Base-by-base conservation (phyloP, 2,888 invertebrate species). In the Drosophila koepferae region DNA sequence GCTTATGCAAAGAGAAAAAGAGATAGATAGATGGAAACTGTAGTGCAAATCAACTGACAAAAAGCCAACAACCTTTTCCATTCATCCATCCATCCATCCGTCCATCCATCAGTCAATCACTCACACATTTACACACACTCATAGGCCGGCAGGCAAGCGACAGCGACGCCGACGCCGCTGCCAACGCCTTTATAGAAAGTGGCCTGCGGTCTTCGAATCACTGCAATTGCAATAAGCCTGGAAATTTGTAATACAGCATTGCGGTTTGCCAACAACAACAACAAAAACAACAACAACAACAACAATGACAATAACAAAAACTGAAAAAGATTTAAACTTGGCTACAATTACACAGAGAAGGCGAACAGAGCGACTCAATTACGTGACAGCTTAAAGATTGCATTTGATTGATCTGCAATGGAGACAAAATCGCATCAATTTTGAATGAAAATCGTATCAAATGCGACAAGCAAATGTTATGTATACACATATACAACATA, bases 161-260 rank as follows among this genome's bases (percentile, higher is more conserved):
- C 79, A 72, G n/a, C n/a, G n/a, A n/a, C n/a, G n/a, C n/a, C n/a
- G n/a, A n/a, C n/a, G n/a, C n/a, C n/a, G n/a, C n/a, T n/a, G n/a
- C n/a, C n/a, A n/a, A 86, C 78, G 86, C 87, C 85, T 75, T 55
- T 60, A 51, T 89, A 89, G 85, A 85, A 85, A 85, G 85, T 86
- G 67, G 80, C 76, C 74, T 77, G 82, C 71, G 86, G 86, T 72
- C 69, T 71, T 69, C 51, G 51, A 51, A 85, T 86, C 72, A 72
- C 53, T 86, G 89, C 82, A 81, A 77, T 81, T 85, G 84, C 85
- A 72, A 64, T 74, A 71, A 86, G 69, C 87, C 77, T 73, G 85
- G 73, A 77, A 66, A 86, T 86, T 83, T 81, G 80, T 77, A 81
- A 74, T 80, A 77, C 80, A 75, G 69, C 72, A 72, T 86, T 89